Evolutionary conservation across 1,140 invertebrate genomes (phyloP).

Genomic region (Drosophila aff.): DNA sequence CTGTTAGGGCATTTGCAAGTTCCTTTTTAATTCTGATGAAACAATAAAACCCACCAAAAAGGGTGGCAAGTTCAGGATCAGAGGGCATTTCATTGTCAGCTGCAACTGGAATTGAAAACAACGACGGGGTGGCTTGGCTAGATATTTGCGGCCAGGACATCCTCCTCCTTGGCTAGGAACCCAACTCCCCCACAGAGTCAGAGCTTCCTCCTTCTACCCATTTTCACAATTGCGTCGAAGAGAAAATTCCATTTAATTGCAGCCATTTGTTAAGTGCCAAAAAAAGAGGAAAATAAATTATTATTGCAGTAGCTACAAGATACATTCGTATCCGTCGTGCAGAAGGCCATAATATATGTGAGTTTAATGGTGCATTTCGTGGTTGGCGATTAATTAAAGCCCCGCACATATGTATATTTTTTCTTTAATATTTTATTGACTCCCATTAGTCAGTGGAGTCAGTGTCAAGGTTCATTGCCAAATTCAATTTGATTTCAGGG

Average conservation of each 20-base stretch:
- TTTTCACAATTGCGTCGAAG: neutral
- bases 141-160: conserved; percentile 17
- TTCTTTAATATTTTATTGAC: conserved; percentile 18
- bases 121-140: neutral
- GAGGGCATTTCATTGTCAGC: conserved; percentile 31
- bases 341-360: conserved; percentile 4
- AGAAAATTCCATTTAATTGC: conserved; percentile 30
- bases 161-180: neutral
- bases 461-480: conserved; percentile 17
- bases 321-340: conserved; percentile 3
- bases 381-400: conserved; percentile 31
- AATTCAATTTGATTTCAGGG: conserved; percentile 13
- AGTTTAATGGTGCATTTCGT: conserved; percentile 37
- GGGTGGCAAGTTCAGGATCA: neutral
- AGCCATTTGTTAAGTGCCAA: conserved; percentile 27
- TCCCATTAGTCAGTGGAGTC: conserved; percentile 15
- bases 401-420: neutral
- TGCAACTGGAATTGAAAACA: conserved; percentile 15
- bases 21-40: neutral
- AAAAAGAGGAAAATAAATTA: conserved; percentile 13
- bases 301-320: conserved; percentile 23
- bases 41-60: neutral
- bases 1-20: neutral
- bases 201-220: neutral
- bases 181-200: neutral